Base-by-base conservation (phyloP, 1,140 invertebrate genomes). In the Gonioctena quinquepunctata region DNA sequence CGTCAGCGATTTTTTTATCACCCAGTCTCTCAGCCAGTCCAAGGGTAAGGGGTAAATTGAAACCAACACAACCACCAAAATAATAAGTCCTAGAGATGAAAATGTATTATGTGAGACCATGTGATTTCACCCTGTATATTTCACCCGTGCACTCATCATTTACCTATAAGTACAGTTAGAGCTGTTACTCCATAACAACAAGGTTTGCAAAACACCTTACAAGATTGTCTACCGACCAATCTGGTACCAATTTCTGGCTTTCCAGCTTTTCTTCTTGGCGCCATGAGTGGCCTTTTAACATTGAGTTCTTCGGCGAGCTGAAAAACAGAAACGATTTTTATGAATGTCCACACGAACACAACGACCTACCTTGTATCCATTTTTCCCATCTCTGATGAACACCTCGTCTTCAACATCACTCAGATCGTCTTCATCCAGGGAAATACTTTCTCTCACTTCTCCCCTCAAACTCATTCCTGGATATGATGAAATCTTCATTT, bases 341-440 rank as follows among this genome's bases (percentile, higher is more conserved):
- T 25, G 6, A 22, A 56, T 56, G 1, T 7, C 8, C 18, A 22
- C 19, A 56, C 18, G 13, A 56, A 56, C 13, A 11, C 16, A 42
- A 8, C 18, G 21, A 59, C 56, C 26, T 77, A 82, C 78, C 72
- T 86, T 84, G 67, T 83, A 87, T 28, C 87, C 86, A 76, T 86
- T 89, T 82, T 88, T 87, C 7, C 90, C 90, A 85, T 92, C 90
- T 70, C 90, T 85, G 70, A 92, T 91, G 76, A 93, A 93, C 13
- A 93, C 91, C 79, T 91, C 90, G 80, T 93, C 91, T 76, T 93
- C 92, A 2, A 92, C 87, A 81, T 92, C 91, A 68, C 87, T 89
- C 16, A 87, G 72, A 76, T 90, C 88, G 50, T 89, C 88, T 48
- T 90, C 89, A 68, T 83, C 82, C 50, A 83, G 68, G 16, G 81